Evolutionary conservation across 1,140 invertebrate genomes (phyloP), one percentile per base, ranked within the genome.

Genomic region (Elymnias hypermnestra): DNA sequence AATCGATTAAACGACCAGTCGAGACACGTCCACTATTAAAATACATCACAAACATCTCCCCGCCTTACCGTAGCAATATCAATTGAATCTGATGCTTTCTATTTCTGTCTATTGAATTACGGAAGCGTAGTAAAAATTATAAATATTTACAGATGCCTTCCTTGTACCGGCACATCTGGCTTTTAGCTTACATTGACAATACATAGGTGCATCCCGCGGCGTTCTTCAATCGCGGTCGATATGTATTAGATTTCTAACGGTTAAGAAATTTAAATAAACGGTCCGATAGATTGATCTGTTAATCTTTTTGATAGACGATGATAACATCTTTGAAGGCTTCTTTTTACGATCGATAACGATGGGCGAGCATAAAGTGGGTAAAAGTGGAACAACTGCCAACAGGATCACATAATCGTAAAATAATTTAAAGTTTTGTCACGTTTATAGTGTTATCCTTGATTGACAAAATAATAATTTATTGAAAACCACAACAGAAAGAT

Each of bases 71-170:
- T 21, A 37, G 35, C 19, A 19, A 21, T 19, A 5, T 9, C 21
- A 50, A 33, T 29, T 12, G 26, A 29, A 29, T 29, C 10, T 29
- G 13, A 29, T 15, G 17, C 25, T n/a, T 51, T 65, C 63, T 60
- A 57, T 61, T 57, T 60, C 46, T 39, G 43, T 52, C 28, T 47
- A 38, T 47, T 53, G 33, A 5, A 62, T 63, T 58, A 63, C 56
- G 69, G 69, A 70, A 70, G 57, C 52, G 38, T 9, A 42, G 48
- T 50, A 60, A 65, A 68, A 68, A 63, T 57, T 35, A 61, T 67
- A 72, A 72, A 72, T 67, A 72, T 64, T 64, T 69, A 64, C 57
- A 29, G 47, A 37, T 44, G 51, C 19, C 9, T 29, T 45, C 26
- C 43, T 44, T 37, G 23, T n/a, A n/a, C n/a, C 31, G 21, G 22